Percentiles rank a stretch among this genome's conserved stretches.
phyloP scores from a whole-genome alignment of 2,113 vertebrate species.

The Lycaon pictus region DNA sequence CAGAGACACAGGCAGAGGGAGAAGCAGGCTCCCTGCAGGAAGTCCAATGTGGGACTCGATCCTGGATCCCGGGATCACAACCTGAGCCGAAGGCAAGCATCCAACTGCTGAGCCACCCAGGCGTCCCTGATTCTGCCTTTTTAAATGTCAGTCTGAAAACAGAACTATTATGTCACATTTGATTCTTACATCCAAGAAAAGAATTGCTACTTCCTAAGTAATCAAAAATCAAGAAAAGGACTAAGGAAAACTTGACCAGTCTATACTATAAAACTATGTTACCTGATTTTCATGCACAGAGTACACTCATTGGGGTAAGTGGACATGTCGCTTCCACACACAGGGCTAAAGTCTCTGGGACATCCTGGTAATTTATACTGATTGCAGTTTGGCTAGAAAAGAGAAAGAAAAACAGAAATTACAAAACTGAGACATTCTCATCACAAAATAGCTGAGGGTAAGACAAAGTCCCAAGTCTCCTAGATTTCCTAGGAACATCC shows the following conservation, averaged over 20 bases:
- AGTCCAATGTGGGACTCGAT: too few relatives aligned
- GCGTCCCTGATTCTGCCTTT: not conserved
- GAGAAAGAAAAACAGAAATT: conserved; percentile 30
- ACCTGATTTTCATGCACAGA: conserved; percentile 79
- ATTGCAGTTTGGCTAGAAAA: conserved; percentile 71
- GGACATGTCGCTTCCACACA: conserved; percentile 75
- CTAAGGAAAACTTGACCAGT: not conserved
- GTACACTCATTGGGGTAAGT: conserved; percentile 77
- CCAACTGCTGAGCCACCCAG: too few relatives aligned
- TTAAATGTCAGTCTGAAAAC: not conserved
- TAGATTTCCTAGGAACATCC: not conserved
- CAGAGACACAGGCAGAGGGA: too few relatives aligned
- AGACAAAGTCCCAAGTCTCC: not conserved
- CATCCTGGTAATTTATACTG: conserved; percentile 66
- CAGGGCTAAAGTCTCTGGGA: conserved; percentile 65
- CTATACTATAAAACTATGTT: not conserved
- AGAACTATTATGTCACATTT: not conserved
- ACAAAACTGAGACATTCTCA: not conserved
- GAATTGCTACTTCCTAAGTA: not conserved
- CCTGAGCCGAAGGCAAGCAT: too few relatives aligned
- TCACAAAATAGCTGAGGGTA: not conserved
- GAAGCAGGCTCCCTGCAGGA: too few relatives aligned
- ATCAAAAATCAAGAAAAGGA: not conserved
- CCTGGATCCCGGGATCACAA: too few relatives aligned
- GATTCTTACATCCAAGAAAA: not conserved